Percentiles rank a stretch among this genome's conserved stretches.
phyloP scores from a whole-genome alignment of 2,888 invertebrate species.

The Oeneis ivallda region DNA sequence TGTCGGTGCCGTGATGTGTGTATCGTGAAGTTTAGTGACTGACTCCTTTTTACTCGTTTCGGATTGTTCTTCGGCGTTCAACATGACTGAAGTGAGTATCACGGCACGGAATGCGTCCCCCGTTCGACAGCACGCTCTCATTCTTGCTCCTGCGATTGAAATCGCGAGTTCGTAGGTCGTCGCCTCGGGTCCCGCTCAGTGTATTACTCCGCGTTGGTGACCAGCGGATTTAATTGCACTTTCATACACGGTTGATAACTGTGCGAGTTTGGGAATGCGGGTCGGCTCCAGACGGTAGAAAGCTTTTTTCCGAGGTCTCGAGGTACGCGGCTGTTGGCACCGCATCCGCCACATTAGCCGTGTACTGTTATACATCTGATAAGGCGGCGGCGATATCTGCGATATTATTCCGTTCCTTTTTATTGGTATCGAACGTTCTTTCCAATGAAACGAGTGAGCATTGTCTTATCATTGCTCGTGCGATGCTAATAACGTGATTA shows the following conservation, averaged over 20 bases:
- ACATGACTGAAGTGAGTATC: constrained; percentile 76
- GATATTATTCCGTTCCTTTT: constrained; percentile 57
- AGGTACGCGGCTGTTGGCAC: constrained; percentile 29
- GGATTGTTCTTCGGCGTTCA: constrained; percentile 55
- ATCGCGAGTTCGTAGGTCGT: constrained; percentile 72
- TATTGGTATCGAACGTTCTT: constrained; percentile 56
- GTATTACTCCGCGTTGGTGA: constrained; percentile 8
- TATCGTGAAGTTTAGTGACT: constrained; percentile 62
- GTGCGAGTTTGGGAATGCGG: constrained; percentile 55
- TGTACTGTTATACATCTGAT: constrained; percentile 66
- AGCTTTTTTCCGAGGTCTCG: constrained; percentile 52
- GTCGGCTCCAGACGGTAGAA: constrained; percentile 56
- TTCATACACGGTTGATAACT: constrained; percentile 31
- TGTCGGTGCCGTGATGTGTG: constrained; percentile 68
- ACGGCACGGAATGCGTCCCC: constrained; percentile 59
- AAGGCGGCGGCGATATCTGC: constrained; percentile 60
- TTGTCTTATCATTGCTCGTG: constrained; percentile 63
- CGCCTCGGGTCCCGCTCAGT: constrained; percentile 51
- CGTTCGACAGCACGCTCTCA: constrained; percentile 55
- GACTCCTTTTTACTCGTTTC: constrained; percentile 44
- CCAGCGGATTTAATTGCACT: constrained; percentile 34
- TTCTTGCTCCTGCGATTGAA: constrained; percentile 58
- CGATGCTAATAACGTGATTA: constrained; percentile 44
- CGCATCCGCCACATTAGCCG: constrained; percentile 39
- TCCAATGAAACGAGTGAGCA: constrained; percentile 56